phyloP scores from a whole-genome alignment of 2,113 vertebrate species.

The Ursus arctos region DNA sequence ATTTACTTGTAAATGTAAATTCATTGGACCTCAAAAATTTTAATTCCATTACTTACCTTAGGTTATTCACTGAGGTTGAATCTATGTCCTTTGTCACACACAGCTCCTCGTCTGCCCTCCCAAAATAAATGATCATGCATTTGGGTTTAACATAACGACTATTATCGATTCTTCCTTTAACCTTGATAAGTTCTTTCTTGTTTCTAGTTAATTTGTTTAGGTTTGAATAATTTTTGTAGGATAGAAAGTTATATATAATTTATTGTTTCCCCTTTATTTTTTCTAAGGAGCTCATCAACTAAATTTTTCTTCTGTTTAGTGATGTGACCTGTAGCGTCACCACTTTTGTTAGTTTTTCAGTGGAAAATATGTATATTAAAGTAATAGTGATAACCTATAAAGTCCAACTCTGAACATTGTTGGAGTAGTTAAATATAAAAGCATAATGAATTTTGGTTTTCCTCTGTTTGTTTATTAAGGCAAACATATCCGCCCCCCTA shows the following conservation, averaged over 20 bases:
- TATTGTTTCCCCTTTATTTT: background rate
- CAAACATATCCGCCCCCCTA: background rate
- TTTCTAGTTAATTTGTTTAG: conserved; percentile 13
- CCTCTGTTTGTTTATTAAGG: background rate
- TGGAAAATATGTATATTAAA: background rate
- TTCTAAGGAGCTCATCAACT: background rate
- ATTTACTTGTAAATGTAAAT: background rate
- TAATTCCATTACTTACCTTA: background rate
- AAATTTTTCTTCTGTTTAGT: background rate
- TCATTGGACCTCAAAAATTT: background rate
- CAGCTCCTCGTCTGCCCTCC: background rate
- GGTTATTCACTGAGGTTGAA: background rate
- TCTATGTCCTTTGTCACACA: background rate
- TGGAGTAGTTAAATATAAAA: conserved; percentile 36
- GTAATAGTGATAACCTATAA: background rate
- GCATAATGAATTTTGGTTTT: background rate
- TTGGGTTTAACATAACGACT: background rate
- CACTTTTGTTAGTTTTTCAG: background rate
- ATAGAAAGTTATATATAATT: conserved; percentile 13
- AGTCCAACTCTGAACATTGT: background rate
- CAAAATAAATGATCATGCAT: background rate
- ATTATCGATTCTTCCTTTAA: background rate
- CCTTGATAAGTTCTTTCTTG: background rate
- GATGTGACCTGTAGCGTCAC: background rate
- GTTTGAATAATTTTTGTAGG: background rate